Percentiles rank a stretch among this genome's conserved stretches.
These are phyloP conservation scores for Circaetus cinerascens DNA, from an alignment of 2,113 vertebrate species.

Conservation along the genomic window DNA sequence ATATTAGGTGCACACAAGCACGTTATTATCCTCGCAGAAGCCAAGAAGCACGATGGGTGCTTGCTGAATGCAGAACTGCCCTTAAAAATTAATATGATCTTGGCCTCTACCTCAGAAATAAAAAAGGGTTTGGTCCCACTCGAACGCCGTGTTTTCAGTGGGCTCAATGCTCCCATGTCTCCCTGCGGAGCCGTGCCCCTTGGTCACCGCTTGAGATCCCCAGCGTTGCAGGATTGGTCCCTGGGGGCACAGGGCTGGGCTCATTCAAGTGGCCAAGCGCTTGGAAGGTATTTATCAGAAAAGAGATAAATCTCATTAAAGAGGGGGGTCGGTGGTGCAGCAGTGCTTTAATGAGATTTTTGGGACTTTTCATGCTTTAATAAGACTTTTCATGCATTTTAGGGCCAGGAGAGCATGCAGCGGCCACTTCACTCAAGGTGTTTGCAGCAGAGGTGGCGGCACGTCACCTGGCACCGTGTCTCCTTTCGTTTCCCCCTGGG, in stretches of 20 bases:
- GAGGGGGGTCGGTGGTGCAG: neutral
- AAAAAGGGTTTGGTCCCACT: neutral
- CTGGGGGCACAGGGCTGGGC: neutral
- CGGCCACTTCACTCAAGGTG: neutral
- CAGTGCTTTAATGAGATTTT: neutral
- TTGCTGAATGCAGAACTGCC: neutral
- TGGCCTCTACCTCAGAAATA: neutral
- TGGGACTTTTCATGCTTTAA: neutral
- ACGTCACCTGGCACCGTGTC: neutral
- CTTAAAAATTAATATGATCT: neutral
- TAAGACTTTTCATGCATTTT: neutral
- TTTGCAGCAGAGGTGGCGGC: neutral
- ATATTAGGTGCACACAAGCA: neutral
- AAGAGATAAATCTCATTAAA: neutral
- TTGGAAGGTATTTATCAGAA: neutral
- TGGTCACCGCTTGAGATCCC: neutral
- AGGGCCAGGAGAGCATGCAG: neutral
- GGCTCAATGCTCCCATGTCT: neutral
- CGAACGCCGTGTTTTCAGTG: accelerated
- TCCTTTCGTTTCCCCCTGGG: neutral
- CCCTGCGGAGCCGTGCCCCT: neutral
- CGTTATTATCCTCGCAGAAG: neutral
- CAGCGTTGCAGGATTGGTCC: neutral
- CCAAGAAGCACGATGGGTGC: neutral
- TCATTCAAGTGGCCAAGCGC: accelerated